Evolutionary conservation across 2,888 invertebrate species (phyloP).

Genomic region (Drosophila birchii): DNA sequence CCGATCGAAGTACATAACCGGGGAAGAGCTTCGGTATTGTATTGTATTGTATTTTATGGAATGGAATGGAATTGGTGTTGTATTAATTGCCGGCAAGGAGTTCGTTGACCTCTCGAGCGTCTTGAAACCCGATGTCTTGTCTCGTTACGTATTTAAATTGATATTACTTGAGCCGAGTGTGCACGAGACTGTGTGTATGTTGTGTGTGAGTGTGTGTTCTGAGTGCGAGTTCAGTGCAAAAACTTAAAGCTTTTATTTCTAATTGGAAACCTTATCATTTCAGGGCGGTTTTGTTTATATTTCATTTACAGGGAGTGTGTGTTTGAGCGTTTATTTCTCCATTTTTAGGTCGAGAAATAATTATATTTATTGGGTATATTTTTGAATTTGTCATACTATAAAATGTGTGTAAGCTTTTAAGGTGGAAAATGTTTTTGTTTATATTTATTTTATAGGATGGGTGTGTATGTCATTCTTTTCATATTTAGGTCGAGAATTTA

Average conservation of each 20-base stretch:
- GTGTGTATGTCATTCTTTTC: neutral
- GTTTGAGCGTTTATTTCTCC: neutral
- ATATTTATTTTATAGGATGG: neutral
- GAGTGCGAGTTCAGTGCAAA: conserved; percentile 24
- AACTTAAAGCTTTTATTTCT: conserved; percentile 17
- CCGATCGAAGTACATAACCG: conserved; percentile 43
- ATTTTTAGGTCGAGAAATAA: conserved; percentile 1
- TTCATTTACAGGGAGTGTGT: conserved; percentile 4
- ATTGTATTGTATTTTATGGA: conserved; percentile 29
- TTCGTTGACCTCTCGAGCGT: conserved; percentile 64
- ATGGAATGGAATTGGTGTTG: conserved; percentile 18
- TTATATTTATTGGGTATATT: neutral
- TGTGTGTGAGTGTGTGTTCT: conserved; percentile 1
- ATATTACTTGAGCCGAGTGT: conserved; percentile 23
- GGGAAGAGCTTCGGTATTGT: conserved; percentile 17
- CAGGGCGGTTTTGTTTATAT: conserved; percentile 16
- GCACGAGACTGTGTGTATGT: neutral
- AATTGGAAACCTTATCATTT: conserved; percentile 17
- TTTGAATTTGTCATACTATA: neutral
- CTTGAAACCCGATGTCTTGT: conserved; percentile 68
- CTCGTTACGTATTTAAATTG: conserved; percentile 49
- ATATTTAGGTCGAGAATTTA: neutral
- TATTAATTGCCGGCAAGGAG: conserved; percentile 40
- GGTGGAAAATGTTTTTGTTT: neutral
- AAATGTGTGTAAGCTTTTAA: neutral